Evolutionary conservation across 2,888 invertebrate species (phyloP).

Genomic region (Omphaloscelis lunosa): DNA sequence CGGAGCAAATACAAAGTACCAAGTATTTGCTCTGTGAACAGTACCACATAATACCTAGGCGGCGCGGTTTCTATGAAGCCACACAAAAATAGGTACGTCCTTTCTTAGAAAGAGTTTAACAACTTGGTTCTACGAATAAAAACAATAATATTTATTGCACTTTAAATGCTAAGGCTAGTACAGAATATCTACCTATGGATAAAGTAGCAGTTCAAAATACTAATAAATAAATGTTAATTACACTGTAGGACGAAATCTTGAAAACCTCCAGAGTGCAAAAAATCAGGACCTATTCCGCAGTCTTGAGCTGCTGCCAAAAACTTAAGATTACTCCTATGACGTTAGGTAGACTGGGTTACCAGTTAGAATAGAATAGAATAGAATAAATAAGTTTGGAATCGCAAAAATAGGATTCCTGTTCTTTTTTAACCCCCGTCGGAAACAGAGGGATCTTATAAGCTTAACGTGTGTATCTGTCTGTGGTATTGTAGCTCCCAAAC

Average conservation of each 20-base stretch:
- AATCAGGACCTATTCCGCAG: not conserved
- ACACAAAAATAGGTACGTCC: conserved; percentile 30
- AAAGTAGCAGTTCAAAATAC: not conserved
- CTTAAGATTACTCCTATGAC: not conserved
- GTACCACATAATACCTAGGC: not conserved
- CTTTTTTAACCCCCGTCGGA: too few species aligned
- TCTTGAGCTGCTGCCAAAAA: not conserved
- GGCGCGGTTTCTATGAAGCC: conserved; percentile 36
- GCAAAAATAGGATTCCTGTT: not conserved
- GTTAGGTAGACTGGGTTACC: too few species aligned
- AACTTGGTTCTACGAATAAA: conserved; percentile 12
- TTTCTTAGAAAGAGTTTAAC: conserved; percentile 52
- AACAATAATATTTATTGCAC: conserved; percentile 14
- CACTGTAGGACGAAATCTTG: not conserved
- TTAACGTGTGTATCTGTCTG: too few species aligned
- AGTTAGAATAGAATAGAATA: too few species aligned
- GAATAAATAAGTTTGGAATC: not conserved
- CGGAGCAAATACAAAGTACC: too few species aligned
- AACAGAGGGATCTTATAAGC: too few species aligned
- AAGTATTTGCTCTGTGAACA: too few species aligned
- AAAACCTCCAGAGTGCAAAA: too few species aligned
- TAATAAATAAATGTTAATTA: not conserved
- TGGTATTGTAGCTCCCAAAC: too few species aligned
- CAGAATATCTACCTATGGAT: not conserved
- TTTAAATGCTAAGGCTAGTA: conserved; percentile 10